phyloP scores from a whole-genome alignment of 1,140 invertebrate species.

The Calycopis cecrops region DNA sequence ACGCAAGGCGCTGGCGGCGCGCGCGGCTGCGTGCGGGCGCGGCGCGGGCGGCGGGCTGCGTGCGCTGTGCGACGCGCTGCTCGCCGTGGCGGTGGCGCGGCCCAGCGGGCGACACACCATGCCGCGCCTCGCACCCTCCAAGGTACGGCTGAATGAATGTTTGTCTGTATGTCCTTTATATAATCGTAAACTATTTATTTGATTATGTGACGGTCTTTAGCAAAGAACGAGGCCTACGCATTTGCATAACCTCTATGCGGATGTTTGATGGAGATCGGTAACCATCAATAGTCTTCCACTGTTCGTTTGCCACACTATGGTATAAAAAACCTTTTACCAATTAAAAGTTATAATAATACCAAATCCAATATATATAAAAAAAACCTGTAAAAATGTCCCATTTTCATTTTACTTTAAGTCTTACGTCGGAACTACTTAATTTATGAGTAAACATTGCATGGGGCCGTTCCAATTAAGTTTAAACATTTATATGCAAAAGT shows the following conservation, averaged over 20 bases:
- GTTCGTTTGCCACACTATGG: no score
- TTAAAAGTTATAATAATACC: no score
- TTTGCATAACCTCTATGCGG: neutral
- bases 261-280: no score
- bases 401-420: no score
- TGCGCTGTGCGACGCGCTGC: constrained; percentile 69
- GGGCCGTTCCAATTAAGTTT: no score
- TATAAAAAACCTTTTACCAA: no score
- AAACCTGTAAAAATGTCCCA: no score
- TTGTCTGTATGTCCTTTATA: neutral
- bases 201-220: neutral
- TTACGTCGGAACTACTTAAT: no score
- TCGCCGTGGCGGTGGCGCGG: constrained; percentile 54
- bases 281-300: no score
- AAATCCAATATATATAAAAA: no score
- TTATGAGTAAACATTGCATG: no score
- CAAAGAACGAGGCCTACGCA: neutral
- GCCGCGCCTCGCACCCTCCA: constrained; percentile 56
- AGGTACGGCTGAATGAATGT: constrained; percentile 50
- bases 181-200: neutral
- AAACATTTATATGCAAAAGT: no score
- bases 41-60: constrained; percentile 41
- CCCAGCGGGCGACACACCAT: constrained; percentile 51
- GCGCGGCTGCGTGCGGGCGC: constrained; percentile 21
- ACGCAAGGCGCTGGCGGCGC: constrained; percentile 35